These are phyloP conservation scores for Synaphobranchus kaupii DNA, from an alignment of 2,797 vertebrate species.

Conservation along the genomic window DNA sequence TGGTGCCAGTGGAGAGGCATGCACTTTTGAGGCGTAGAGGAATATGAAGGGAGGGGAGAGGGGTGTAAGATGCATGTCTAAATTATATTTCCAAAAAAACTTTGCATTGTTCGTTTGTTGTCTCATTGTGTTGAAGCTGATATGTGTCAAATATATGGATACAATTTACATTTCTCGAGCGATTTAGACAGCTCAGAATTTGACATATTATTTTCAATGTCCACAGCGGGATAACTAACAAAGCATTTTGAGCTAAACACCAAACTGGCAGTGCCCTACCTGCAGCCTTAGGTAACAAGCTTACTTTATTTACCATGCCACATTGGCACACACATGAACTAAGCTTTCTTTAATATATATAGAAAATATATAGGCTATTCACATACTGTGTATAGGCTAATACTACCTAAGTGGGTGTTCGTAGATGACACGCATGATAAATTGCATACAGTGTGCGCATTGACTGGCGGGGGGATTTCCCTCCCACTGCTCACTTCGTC, in stretches of 20 bases:
- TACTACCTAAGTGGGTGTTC: background rate
- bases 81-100: slow-evolving; percentile 3
- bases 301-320: background rate
- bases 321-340: background rate
- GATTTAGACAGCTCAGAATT: background rate
- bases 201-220: background rate
- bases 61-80: background rate
- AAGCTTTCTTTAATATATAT: background rate
- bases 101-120: background rate
- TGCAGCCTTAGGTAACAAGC: background rate
- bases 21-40: slow-evolving; percentile 7
- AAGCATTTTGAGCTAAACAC: background rate
- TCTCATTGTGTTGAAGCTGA: background rate
- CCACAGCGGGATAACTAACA: background rate
- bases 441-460: too few relatives aligned
- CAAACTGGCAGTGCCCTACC: background rate
- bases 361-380: too few relatives aligned
- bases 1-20: slow-evolving; percentile 24
- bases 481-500: too few relatives aligned
- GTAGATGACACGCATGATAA: background rate
- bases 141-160: background rate
- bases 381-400: background rate
- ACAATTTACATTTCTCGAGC: background rate
- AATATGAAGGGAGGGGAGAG: background rate
- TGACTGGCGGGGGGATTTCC: too few relatives aligned